These are phyloP conservation scores for Plectropomus leopardus DNA, from an alignment of 2,113 vertebrate genomes.

Conservation along the genomic window DNA sequence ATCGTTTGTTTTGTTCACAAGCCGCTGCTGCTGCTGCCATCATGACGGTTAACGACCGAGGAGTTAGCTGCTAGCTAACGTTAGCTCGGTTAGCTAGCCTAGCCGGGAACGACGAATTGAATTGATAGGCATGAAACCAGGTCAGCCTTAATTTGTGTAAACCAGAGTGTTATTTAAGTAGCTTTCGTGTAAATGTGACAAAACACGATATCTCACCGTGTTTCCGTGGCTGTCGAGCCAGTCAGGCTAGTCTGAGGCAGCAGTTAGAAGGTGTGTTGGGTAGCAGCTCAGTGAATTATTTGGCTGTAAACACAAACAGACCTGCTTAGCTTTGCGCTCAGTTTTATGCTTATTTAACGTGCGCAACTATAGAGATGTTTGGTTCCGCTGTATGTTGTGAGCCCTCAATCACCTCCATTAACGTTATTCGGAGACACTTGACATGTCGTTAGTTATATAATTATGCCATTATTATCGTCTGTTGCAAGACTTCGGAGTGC, in stretches of 20 bases:
- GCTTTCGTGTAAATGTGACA: not conserved
- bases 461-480: not conserved
- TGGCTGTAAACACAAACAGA: conserved; percentile 13
- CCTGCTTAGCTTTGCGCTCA: not conserved
- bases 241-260: not conserved
- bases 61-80: conserved; percentile 59
- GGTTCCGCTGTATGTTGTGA: not conserved
- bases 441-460: not conserved
- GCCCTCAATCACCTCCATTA: too few species aligned
- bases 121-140: not conserved
- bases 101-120: not conserved
- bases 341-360: not conserved
- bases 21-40: conserved; percentile 9
- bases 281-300: not conserved
- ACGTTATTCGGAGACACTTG: not conserved
- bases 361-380: not conserved
- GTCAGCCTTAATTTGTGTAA: not conserved
- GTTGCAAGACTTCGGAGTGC: not conserved
- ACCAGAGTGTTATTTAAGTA: not conserved
- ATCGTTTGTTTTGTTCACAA: conserved; percentile 5
- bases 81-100: conserved; percentile 38
- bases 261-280: not conserved
- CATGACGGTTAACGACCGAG: conserved; percentile 19
- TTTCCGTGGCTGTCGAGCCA: not conserved
- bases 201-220: not conserved